Evolutionary conservation across 2,113 vertebrate genomes (phyloP).

Genomic region (Pteropus alecto): DNA sequence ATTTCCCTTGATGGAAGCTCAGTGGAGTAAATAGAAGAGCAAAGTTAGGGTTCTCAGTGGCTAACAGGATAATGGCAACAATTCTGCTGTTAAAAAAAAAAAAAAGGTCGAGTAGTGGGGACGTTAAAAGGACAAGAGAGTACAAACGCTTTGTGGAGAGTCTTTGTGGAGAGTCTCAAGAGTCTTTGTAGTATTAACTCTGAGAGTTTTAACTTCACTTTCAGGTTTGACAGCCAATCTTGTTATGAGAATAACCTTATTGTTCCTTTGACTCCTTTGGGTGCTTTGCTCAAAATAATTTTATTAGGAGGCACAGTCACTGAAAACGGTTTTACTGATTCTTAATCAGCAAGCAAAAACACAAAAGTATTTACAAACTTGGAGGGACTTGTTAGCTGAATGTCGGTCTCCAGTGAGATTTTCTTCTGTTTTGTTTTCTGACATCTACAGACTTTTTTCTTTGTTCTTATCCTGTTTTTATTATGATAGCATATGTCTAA

Average conservation of each 20-base stretch:
- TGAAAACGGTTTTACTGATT: slow-evolving; percentile 12
- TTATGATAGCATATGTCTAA: not conserved
- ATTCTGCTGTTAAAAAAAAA: not conserved
- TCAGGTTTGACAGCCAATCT: not conserved
- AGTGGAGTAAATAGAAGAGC: not conserved
- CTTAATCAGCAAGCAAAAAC: slow-evolving; percentile 17
- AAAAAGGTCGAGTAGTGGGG: not conserved
- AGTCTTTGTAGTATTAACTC: not conserved
- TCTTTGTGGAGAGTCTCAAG: no score
- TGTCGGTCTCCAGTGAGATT: slow-evolving; percentile 24
- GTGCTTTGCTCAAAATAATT: not conserved
- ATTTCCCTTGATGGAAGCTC: not conserved
- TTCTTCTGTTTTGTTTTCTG: slow-evolving; percentile 37
- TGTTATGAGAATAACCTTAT: slow-evolving; percentile 37
- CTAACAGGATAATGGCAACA: not conserved
- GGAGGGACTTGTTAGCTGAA: not conserved
- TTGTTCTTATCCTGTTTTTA: slow-evolving; percentile 15
- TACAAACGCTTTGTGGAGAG: not conserved
- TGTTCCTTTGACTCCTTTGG: not conserved
- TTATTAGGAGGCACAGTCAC: not conserved
- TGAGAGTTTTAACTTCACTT: not conserved
- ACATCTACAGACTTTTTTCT: not conserved
- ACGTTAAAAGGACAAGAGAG: not conserved
- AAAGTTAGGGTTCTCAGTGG: not conserved
- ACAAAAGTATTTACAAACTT: slow-evolving; percentile 24